Evolutionary conservation across 2,888 invertebrate genomes (phyloP), one percentile per base, ranked within the genome.

Genomic region (Rhabditoides inermis): DNA sequence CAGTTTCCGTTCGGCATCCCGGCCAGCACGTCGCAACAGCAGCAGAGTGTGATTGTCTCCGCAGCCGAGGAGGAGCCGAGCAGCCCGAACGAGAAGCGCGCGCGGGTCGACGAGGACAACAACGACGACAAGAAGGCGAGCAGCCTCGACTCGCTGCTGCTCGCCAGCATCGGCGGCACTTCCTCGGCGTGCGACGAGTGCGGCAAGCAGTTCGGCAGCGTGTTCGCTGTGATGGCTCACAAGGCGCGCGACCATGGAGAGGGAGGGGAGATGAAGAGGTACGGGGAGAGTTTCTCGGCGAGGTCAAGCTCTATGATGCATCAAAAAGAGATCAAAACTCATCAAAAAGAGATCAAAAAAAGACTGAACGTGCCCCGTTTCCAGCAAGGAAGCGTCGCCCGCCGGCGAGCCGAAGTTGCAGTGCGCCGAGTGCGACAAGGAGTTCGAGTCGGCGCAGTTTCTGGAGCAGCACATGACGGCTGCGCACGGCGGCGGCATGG

Each of bases 361-460:
- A 44, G 1, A 10, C 7, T 44, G 12, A 26, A 7, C 12, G 7
- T 44, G 18, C 10, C 44, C n/a, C n/a, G n/a, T 15, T 39, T 39
- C 20, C 20, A 39, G 40, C 40, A 39, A 39, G 25, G 48, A 47
- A 37, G 39, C 49, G 15, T 44, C 53, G 3, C 5, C 5, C 46
- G 46, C 40, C 10, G 20, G 7, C 25, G 6, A 37, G n/a, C 37
- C 37, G 1, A 12, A 26, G 10, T 91, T 92, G 20, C 94, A 89
- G 79, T 95, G 95, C 79, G 90, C 91, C 77, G 83, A 92, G 55
- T 95, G 95, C 82, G 90, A 92, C 81, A 90, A 92, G 77, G 94
- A 94, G 80, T 95, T 95, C 79, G 94, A 94, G 81, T 92, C 94
- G 82, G 92, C 92, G 77, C 92, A 94, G 80, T 94, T 92, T 79